phyloP scores from a whole-genome alignment of 2,113 vertebrate species.

The Grus americana region DNA sequence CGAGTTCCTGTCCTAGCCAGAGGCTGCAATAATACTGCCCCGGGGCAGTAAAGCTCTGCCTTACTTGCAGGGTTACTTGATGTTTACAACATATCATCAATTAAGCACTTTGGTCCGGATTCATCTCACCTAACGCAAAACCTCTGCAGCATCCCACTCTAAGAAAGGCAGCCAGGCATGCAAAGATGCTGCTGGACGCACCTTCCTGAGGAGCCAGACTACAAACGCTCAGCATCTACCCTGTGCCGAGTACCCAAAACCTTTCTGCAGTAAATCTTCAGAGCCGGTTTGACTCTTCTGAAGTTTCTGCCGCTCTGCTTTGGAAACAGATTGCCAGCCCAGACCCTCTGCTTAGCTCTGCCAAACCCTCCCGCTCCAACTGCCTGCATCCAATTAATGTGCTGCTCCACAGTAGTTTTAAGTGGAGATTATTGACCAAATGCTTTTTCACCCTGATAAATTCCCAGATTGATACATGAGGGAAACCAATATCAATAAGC shows the following conservation, averaged over 20 bases:
- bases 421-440: neutral
- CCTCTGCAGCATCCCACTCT: neutral
- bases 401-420: fast-evolving
- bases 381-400: neutral
- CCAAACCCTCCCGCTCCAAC: fast-evolving
- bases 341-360: neutral
- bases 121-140: neutral
- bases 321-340: neutral
- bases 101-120: neutral
- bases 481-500: neutral
- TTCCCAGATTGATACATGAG: neutral
- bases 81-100: neutral
- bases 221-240: neutral
- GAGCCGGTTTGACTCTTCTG: neutral
- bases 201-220: neutral
- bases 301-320: neutral
- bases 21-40: neutral
- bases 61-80: neutral
- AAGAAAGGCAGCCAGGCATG: neutral
- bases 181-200: neutral
- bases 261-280: neutral
- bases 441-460: neutral
- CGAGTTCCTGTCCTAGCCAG: neutral
- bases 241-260: neutral
- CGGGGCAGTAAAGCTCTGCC: neutral